Conservation (phyloP, 2,797 vertebrate genomes). For the Sebastes minor region DNA sequence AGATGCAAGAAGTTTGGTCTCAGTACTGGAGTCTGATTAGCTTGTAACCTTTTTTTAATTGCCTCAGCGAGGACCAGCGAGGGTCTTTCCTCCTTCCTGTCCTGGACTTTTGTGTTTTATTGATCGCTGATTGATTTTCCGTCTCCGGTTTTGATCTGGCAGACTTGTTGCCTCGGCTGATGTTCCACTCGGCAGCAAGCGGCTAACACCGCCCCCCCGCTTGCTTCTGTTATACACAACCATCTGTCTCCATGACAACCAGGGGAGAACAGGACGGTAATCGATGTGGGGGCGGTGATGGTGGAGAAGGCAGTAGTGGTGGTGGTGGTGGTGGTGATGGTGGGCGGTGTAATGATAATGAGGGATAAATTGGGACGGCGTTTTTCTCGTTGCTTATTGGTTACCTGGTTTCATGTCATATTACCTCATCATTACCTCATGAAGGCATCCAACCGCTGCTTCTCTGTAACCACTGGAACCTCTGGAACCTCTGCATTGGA, state of each 20-base stretch:
- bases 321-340: slow-evolving; percentile 30
- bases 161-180: background rate
- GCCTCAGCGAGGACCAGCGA: background rate
- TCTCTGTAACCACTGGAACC: background rate
- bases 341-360: slow-evolving; percentile 51
- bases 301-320: slow-evolving; percentile 7
- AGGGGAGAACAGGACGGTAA: slow-evolving; percentile 45
- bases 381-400: slow-evolving; percentile 25
- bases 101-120: background rate
- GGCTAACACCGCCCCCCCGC: background rate
- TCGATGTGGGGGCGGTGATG: slow-evolving; percentile 50
- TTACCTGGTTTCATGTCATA: slow-evolving; percentile 7
- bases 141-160: background rate
- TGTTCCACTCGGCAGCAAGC: background rate
- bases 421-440: background rate
- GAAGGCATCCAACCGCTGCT: background rate
- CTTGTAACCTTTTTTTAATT: background rate
- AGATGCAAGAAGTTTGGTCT: background rate
- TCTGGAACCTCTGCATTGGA: background rate
- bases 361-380: slow-evolving; percentile 28
- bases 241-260: slow-evolving; percentile 70
- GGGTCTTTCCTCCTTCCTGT: background rate
- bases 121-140: background rate
- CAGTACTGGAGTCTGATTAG: background rate
- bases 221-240: slow-evolving; percentile 60